Base-by-base conservation (phyloP, 2,113 vertebrate genomes). In the Mobula hypostoma region DNA sequence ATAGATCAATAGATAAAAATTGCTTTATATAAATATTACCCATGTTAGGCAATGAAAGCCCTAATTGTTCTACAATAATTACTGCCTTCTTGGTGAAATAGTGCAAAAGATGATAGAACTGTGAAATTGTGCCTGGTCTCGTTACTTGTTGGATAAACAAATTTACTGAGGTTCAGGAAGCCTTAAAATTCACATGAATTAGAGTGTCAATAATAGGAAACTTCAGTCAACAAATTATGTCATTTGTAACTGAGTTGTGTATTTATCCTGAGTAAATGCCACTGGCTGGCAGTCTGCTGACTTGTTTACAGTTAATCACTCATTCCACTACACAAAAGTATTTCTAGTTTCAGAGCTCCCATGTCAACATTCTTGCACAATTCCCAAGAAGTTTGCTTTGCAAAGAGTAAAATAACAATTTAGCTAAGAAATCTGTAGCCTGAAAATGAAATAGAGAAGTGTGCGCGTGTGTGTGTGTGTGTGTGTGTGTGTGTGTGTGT, bases 351-450 rank as follows among this genome's bases (percentile, higher is more conserved):
- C 66, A 94, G 94, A 94, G 96, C 96, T 95, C 95, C 96, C 94
- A 95, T 96, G 95, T 96, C 94, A 94, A 95, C 96, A 97, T 97
- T 97, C 97, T 96, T 96, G 63, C 66, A 94, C 96, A 96, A 96
- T 97, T 96, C 96, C 96, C 96, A 95, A 95, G 96, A 96, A 95
- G 94, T 95, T 29, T 74, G 91, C 96, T 97, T 96, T 96, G 96
- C 97, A 97, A 97, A 97, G 97, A 96, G 96, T 96, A 95, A 97
- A 96, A 96, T 95, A 95, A 96, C 95, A 95, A 95, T 96, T 96
- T 95, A 96, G 97, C 96, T 97, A 95, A 95, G 96, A 96, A 93
- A 96, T 95, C 96, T 96, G 96, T 95, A 95, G 95, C 94, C 95
- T 95, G 94, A 94, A 94, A 95, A 95, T 83, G 94, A 94, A 95